These are phyloP conservation scores for Polypterus bichir DNA, from an alignment of 2,113 vertebrate genomes.

Conservation along the genomic window DNA sequence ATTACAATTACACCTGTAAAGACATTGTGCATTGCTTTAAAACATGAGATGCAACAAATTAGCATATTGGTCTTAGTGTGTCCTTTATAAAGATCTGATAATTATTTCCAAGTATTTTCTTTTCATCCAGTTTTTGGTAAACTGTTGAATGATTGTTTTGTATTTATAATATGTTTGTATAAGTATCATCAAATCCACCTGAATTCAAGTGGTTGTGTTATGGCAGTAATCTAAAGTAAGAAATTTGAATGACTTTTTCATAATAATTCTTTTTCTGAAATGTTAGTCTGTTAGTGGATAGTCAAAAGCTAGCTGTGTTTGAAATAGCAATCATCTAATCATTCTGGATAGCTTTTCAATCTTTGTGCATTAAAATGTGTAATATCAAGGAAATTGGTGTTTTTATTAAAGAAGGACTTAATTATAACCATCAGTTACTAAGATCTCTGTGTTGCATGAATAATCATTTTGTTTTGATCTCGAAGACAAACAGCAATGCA, in stretches of 20 bases:
- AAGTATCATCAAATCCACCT: not conserved
- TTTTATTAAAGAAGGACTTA: too few species aligned
- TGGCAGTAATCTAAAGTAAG: not conserved
- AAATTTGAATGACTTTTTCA: not conserved
- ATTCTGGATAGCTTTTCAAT: not conserved
- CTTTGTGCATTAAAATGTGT: not conserved
- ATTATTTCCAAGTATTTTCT: not conserved
- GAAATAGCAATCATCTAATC: not conserved
- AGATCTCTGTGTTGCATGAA: constrained; percentile 39
- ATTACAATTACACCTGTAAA: too few species aligned
- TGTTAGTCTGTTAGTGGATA: too few species aligned
- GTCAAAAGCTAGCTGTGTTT: not conserved
- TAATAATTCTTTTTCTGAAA: too few species aligned
- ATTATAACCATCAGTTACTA: too few species aligned
- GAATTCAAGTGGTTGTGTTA: not conserved
- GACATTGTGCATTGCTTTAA: too few species aligned
- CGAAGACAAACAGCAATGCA: constrained; percentile 38
- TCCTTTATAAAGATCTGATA: not conserved
- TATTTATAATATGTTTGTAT: not conserved
- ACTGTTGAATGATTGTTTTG: not conserved
- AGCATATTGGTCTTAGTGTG: not conserved
- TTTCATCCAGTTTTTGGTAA: not conserved
- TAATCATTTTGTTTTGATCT: constrained; percentile 34
- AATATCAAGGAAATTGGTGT: not conserved
- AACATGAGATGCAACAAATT: not conserved